These are phyloP conservation scores for Pycnomerus fuliginosus DNA, from an alignment of 2,888 invertebrate genomes.

Conservation along the genomic window DNA sequence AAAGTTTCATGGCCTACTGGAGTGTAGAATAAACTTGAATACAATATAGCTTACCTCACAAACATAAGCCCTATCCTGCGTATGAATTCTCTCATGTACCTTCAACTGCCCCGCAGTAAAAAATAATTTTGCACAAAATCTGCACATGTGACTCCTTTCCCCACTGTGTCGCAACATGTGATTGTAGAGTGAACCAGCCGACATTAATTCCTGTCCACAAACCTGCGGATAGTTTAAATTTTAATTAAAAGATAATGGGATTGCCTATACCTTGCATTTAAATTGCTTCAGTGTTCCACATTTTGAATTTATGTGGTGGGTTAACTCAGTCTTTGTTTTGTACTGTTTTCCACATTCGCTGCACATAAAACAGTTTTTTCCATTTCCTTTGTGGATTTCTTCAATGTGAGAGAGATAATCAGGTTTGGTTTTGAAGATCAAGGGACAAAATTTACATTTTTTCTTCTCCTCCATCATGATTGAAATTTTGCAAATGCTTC, in stretches of 20 bases:
- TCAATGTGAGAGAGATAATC: conserved; percentile 50
- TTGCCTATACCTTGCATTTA: conserved; percentile 43
- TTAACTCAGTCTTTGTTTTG: conserved; percentile 49
- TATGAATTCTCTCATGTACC: conserved; percentile 47
- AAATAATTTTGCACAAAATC: conserved; percentile 47
- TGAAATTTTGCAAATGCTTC: no score
- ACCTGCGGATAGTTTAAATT: conserved; percentile 30
- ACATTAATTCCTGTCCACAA: conserved; percentile 43
- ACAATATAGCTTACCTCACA: conserved; percentile 42
- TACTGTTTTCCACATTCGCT: conserved; percentile 53
- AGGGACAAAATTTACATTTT: conserved; percentile 36
- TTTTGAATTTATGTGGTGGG: conserved; percentile 46
- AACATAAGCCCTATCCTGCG: conserved; percentile 45
- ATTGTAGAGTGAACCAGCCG: conserved; percentile 43
- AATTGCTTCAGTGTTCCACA: conserved; percentile 52
- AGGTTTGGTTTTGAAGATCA: conserved; percentile 43
- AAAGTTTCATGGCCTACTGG: no score
- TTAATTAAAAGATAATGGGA: conserved; percentile 2
- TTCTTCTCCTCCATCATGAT: no score
- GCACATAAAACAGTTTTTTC: conserved; percentile 46
- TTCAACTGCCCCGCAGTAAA: conserved; percentile 43
- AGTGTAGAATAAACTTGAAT: no score
- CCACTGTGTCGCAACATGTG: conserved; percentile 44
- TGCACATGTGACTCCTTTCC: conserved; percentile 40
- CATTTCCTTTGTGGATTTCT: conserved; percentile 48